Evolutionary conservation across 2,888 invertebrate genomes (phyloP), one percentile per base, ranked within the genome.

Genomic region (Nemurella pictetii): DNA sequence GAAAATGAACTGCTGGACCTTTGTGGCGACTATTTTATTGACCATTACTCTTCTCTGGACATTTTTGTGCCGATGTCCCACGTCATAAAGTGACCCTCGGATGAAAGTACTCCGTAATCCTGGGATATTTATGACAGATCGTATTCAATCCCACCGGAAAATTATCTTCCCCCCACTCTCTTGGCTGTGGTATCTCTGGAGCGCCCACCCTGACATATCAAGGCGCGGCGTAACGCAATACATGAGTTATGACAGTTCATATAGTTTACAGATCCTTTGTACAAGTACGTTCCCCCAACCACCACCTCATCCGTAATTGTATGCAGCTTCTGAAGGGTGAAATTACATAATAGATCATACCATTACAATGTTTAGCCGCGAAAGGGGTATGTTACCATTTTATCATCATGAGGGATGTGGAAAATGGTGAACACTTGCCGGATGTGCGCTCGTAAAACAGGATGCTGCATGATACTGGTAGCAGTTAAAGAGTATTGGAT

Each of bases 301-400:
- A 9, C 75, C 75, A 75, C 7, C 20, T 30, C 80, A 35, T 25
- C 35, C n/a, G 7, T 36, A 81, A 81, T 26, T 35, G 25, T 36
- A 82, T 82, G 82, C 82, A 28, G 82, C 82, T 26, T 72, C 27
- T 36, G 28, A 28, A 82, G 82, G 82, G 82, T 82, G 82, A 72
- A 82, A 82, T 82, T 72, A 82, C 72, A 15, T 72, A 26, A 81
- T 81, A 78, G 30, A 30, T 30, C 78, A 78, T 55, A 20, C 3
- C 78, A 75, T 27, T 75, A 80, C 32, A 80, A 30, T 32, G 12
- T n/a, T n/a, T 55, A 20, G 55, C 55, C 55, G 55, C 55, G 55
- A 55, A 55, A 55, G 55, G 55, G 55, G 55, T 55, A 55, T 25
- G 75, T 75, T 75, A 26, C 75, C 27, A 75, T 55, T 55, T 55